phyloP scores from a whole-genome alignment of 2,888 invertebrate genomes.

The Xestia rhomboidea region DNA sequence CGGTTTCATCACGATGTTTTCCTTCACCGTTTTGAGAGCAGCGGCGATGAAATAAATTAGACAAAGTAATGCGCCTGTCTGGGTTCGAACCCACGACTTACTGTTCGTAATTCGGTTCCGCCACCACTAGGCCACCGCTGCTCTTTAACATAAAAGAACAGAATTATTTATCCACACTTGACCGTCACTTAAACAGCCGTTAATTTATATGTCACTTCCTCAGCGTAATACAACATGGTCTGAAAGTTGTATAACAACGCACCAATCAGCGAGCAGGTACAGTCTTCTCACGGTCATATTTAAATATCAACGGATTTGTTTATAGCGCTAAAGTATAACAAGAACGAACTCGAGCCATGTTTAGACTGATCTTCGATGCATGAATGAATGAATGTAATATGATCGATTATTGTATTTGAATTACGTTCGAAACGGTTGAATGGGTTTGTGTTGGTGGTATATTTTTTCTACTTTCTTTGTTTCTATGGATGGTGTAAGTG shows the following conservation, averaged over 20 bases:
- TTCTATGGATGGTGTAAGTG: constrained; percentile 1
- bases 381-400: constrained; percentile 86
- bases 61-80: too few species aligned
- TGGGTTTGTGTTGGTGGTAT: constrained; percentile 33
- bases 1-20: too few species aligned
- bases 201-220: constrained; percentile 72
- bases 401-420: constrained; percentile 70
- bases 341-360: constrained; percentile 81
- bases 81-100: too few species aligned
- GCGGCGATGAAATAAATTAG: too few species aligned
- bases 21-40: too few species aligned
- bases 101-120: too few species aligned
- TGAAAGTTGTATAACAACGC: constrained; percentile 72
- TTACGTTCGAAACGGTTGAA: constrained; percentile 64
- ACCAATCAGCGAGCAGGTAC: constrained; percentile 55
- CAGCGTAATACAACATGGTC: constrained; percentile 72
- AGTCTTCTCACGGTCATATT: constrained; percentile 83
- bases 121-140: too few species aligned
- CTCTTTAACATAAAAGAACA: constrained; percentile 16
- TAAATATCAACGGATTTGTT: constrained; percentile 84
- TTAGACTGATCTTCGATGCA: constrained; percentile 88
- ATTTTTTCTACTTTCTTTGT: constrained; percentile 14
- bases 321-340: constrained; percentile 82
- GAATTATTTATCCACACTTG: not conserved
- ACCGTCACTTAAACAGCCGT: constrained; percentile 31